Base-by-base conservation (phyloP, 2,888 invertebrate species). In the Trisateles emortualis region DNA sequence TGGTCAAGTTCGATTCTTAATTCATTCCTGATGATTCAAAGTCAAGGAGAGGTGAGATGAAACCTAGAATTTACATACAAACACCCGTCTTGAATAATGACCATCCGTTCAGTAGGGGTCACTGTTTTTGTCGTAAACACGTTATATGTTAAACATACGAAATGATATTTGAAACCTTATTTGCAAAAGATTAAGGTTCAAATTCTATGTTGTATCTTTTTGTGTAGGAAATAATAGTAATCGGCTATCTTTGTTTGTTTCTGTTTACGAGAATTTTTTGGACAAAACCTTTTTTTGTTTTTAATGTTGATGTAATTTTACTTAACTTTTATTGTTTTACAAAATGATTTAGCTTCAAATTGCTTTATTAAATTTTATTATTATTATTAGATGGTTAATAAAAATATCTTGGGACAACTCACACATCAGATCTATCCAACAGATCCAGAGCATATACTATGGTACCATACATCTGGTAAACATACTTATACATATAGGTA, bases 1-100 rank as follows among this genome's bases (percentile, higher is more conserved):
- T 90, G 91, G 92, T 92, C 92, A 91, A 92, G 89, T 90, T 86
- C 88, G 86, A 78, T 76, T 79, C 84, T 79, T 89, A 88, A 90
- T 84, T 83, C 83, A 84, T 88, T 78, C 69, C 50, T 86, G 84
- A 88, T 86, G 87, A 83, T 79, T 79, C 74, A 66, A 63, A 59
- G 75, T 74, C 84, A 86, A 85, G 87, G 88, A 79, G 65, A 63
- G 68, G 84, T 81, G 63, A 61, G 65, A 74, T 61, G 63, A 67
- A 75, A 67, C 76, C 76, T 76, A 76, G 71, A 77, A 89, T 90
- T 90, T 86, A 81, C 87, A 90, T 90, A 91, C 88, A 89, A 87
- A 86, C 72, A 77, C 66, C 57, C 46, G 58, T 65, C 55, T 66
- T 81, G 81, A 83, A 87, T 87, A 87, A 89, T 89, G 81, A 84